Evolutionary conservation across 2,797 vertebrate species (phyloP).

Genomic region (Diplodus puntazzo): DNA sequence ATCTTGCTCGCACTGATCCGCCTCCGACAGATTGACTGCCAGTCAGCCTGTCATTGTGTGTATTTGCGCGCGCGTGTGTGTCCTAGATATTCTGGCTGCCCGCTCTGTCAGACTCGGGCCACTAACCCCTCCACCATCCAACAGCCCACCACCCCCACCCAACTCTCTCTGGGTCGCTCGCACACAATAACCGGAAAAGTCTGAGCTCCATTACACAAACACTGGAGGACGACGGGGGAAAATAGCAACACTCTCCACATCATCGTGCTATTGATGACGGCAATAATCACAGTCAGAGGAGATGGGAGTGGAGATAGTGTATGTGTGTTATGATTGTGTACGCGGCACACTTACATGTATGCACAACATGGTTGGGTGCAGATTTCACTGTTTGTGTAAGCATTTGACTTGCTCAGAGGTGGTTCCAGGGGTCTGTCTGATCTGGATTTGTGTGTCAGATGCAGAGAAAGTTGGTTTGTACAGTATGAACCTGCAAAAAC

Average conservation of each 20-base stretch:
- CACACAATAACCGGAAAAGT: constrained; percentile 88
- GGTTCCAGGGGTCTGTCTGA: neutral
- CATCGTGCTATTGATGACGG: constrained; percentile 67
- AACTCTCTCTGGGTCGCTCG: constrained; percentile 40
- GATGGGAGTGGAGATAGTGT: constrained; percentile 42
- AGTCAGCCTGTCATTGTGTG: constrained; percentile 38
- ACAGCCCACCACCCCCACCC: neutral
- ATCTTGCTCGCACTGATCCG: constrained; percentile 42
- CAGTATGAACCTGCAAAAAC: neutral
- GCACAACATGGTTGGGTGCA: constrained; percentile 6
- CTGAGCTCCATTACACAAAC: constrained; percentile 81
- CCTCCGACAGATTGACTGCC: constrained; percentile 61
- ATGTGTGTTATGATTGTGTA: constrained; percentile 24
- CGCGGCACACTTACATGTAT: neutral
- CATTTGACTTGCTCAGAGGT: constrained; percentile 3
- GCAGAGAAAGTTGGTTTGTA: neutral
- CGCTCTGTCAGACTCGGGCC: constrained; percentile 58
- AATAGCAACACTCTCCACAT: constrained; percentile 79
- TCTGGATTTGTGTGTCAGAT: neutral
- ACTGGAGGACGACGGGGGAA: constrained; percentile 66
- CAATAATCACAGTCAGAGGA: constrained; percentile 52
- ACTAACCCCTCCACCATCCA: constrained; percentile 34
- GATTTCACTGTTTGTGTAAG: constrained; percentile 38
- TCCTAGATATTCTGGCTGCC: constrained; percentile 66
- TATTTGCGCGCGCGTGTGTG: constrained; percentile 20